Percentiles rank a stretch among this genome's conserved stretches.
Evolutionary conservation across 2,113 vertebrate species (phyloP).

Genomic region (Chaenocephalus aceratus): DNA sequence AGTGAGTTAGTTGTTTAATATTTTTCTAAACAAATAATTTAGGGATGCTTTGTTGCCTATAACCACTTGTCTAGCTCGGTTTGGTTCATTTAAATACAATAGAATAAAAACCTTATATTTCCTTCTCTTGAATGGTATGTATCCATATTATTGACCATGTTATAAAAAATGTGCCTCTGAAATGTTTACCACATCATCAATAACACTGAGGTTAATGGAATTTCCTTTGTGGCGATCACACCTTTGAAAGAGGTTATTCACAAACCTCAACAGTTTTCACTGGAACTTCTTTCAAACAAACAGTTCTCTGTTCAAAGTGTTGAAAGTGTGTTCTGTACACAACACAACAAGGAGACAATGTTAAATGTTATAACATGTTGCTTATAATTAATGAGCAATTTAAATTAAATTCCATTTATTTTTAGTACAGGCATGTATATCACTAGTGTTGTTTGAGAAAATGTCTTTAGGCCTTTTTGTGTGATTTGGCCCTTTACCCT

Average conservation of each 20-base stretch:
- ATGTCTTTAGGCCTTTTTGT: not conserved
- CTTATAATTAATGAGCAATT: not conserved
- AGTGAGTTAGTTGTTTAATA: conserved; percentile 8
- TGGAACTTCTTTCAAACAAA: not conserved
- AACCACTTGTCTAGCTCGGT: not conserved
- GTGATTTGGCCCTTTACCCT: not conserved
- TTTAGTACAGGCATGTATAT: not conserved
- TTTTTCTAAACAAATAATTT: conserved; percentile 7
- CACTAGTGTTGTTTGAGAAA: not conserved
- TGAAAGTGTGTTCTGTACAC: not conserved
- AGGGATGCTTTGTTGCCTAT: not conserved
- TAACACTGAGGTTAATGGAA: not conserved
- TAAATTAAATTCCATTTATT: not conserved
- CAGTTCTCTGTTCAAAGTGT: not conserved
- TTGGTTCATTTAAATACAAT: not conserved
- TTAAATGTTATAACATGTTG: not conserved
- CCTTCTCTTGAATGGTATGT: not conserved
- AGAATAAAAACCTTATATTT: not conserved
- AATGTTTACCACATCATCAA: not conserved
- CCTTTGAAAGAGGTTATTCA: not conserved
- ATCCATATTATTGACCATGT: not conserved
- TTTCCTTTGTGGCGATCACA: not conserved
- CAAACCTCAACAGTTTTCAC: not conserved
- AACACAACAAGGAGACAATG: not conserved
- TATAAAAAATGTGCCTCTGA: not conserved